Base-by-base conservation (phyloP, 2,797 vertebrate species). In the Chloroceryle amazona region DNA sequence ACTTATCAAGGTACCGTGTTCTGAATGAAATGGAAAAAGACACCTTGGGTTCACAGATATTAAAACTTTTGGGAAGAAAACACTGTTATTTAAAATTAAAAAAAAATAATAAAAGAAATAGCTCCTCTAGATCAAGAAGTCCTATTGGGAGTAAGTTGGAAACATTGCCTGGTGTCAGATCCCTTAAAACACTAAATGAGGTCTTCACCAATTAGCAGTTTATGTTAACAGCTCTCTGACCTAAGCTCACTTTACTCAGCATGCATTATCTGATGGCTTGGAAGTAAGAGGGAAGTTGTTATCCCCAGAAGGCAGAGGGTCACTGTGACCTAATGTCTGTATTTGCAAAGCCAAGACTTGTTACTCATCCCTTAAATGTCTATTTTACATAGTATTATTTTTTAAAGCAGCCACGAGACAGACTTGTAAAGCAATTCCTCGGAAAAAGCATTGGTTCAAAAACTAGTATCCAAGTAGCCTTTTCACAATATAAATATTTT, bases 281-380 rank as follows among this genome's bases (percentile, higher is more conserved):
- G 73, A 95, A 94, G 80, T 21, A 54, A 93, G 87, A 93, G 62
- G 58, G 33, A 93, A 73, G 73, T 23, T 58, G 49, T 67, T 78
- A 17, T 90, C 54, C 70, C 82, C 60, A 82, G 68, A 67, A 96
- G 82, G 39, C 80, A 83, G 70, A 79, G 74, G 91, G 80, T 88
- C 85, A 84, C 80, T 57, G 76, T 97, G 95, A 96, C 93, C 89
- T 95, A 96, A 96, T 76, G 87, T 96, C 94, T 96, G 89, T 46
- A 63, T 88, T 90, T 91, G 76, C 76, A 90, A 94, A 90, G 83
- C 62, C 87, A 90, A 70, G 80, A 75, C 73, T 79, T 63, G 51
- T 88, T 97, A 94, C 54, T 94, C 93, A 95, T 81, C 89, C 44
- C 60, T 86, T 84, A 86, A 88, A 87, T 2, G 7, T 39, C 79